Base-by-base conservation (phyloP, 2,888 invertebrate genomes). In the Hartigia nigra region DNA sequence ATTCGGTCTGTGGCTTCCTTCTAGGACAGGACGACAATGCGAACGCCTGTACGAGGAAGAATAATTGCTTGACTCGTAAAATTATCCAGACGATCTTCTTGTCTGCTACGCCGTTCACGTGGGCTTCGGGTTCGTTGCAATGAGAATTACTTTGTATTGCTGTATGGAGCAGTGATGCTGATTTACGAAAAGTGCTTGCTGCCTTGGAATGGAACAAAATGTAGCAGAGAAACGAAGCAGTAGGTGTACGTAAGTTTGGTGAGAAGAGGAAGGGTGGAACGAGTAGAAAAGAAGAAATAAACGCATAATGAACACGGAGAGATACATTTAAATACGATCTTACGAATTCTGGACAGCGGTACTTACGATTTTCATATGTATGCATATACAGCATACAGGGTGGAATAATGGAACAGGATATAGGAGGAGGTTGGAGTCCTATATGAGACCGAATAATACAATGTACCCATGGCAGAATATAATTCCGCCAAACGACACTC, bases 401-500 rank as follows among this genome's bases (percentile, higher is more conserved):
- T 9, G 9, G 23, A 55, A 55, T 55, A 55, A 55, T 55, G 55
- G 55, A 55, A 55, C 23, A 55, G 55, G 55, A 55, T 55, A 23
- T 55, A 55, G 55, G 55, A 55, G 55, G 55, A 55, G 55, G 55
- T 23, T 55, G 55, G 55, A 55, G 2, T 55, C 55, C 55, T 55
- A 23, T 55, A 55, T 23, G 32, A 74, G 32, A 75, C 55, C 55
- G 55, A 78, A 69, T 80, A 78, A 80, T 75, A 76, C 76, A 78
- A 75, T 77, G 78, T 79, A 78, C 74, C 77, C 78, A 69, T 55
- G 55, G 55, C 69, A 69, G 75, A 75, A 78, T 81, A 83, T 83
- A 80, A 81, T 82, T 81, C 76, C 77, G 77, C 79, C 80, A 79
- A 83, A 83, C 80, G 83, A 82, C 80, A 81, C 78, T 79, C 78